A percentile compares a stretch with the other conserved stretches of the same genome.
phyloP scores from a whole-genome alignment of 2,797 vertebrate genomes.

The Moxostoma hubbsi region DNA sequence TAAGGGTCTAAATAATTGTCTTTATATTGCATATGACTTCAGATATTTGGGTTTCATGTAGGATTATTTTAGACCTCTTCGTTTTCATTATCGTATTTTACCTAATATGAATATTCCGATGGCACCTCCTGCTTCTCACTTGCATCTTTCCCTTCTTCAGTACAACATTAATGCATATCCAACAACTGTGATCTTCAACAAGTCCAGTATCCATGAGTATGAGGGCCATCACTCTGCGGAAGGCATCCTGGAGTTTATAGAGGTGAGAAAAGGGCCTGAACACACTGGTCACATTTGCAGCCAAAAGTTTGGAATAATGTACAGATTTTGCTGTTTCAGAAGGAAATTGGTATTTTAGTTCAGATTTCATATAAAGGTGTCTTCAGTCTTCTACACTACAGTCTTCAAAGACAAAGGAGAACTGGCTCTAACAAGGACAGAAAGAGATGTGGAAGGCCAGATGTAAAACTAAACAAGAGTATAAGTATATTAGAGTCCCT shows the following conservation, averaged over 20 bases:
- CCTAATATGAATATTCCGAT: neutral
- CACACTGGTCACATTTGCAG: neutral
- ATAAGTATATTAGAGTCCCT: too few species aligned
- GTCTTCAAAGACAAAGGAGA: too few species aligned
- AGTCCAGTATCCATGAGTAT: constrained; percentile 90
- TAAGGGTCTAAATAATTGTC: too few species aligned
- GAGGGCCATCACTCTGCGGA: constrained; percentile 95
- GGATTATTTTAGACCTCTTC: neutral
- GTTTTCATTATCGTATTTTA: neutral
- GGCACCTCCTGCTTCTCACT: neutral
- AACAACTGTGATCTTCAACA: constrained; percentile 94
- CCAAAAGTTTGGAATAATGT: too few species aligned
- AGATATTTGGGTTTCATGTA: neutral
- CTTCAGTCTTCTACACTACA: too few species aligned
- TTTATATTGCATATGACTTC: neutral
- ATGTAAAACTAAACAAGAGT: too few species aligned
- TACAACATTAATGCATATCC: constrained; percentile 96
- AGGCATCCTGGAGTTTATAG: constrained; percentile 93
- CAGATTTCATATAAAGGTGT: too few species aligned
- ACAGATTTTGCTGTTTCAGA: too few species aligned
- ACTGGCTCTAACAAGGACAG: too few species aligned
- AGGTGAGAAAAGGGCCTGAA: constrained; percentile 75
- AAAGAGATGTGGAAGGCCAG: too few species aligned
- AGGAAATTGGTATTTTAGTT: too few species aligned
- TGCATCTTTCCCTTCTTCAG: constrained; percentile 71